phyloP scores from a whole-genome alignment of 2,797 vertebrate genomes.

The Champsocephalus esox region DNA sequence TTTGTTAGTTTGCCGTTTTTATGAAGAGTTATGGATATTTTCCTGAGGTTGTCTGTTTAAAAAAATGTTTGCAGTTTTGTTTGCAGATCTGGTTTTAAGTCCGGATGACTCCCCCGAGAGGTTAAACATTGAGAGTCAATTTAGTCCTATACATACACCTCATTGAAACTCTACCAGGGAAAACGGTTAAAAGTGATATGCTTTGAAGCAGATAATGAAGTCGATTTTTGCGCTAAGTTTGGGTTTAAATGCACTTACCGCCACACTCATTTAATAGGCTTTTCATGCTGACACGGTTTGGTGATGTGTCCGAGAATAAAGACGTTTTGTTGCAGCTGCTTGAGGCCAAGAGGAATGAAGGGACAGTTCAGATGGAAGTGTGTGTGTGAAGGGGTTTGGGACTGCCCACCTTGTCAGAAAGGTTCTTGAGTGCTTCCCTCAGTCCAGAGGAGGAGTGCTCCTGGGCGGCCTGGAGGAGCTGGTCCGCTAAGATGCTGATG shows the following conservation, averaged over 20 bases:
- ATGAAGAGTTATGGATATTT: conserved; percentile 65
- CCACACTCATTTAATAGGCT: conserved; percentile 12
- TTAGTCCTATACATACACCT: conserved; percentile 6
- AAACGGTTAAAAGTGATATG: conserved; percentile 2
- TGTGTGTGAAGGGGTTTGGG: conserved; percentile 6
- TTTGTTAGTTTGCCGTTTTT: conserved; percentile 75
- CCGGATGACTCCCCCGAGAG: conserved; percentile 12
- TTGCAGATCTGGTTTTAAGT: conserved; percentile 1
- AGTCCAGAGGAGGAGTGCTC: conserved; percentile 90
- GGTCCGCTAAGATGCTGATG: conserved; percentile 92
- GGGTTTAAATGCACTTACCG: conserved; percentile 25
- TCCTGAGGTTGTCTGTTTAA: conserved; percentile 32
- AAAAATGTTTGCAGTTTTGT: background rate
- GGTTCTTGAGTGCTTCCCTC: conserved; percentile 93
- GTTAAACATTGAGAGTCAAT: conserved; percentile 22
- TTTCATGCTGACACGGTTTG: background rate
- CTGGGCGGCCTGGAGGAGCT: conserved; percentile 93
- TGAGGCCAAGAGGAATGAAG: conserved; percentile 26
- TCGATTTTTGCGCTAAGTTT: conserved; percentile 7
- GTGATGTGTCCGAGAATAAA: conserved; percentile 21
- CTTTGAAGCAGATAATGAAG: conserved; percentile 26
- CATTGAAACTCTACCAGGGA: conserved; percentile 3
- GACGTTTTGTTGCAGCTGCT: conserved; percentile 24
- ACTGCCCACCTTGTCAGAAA: conserved; percentile 93
- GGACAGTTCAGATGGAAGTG: conserved; percentile 3